Evolutionary conservation across 2,888 invertebrate genomes (phyloP), one percentile per base, ranked within the genome.

Genomic region (Diarsia dahlii): DNA sequence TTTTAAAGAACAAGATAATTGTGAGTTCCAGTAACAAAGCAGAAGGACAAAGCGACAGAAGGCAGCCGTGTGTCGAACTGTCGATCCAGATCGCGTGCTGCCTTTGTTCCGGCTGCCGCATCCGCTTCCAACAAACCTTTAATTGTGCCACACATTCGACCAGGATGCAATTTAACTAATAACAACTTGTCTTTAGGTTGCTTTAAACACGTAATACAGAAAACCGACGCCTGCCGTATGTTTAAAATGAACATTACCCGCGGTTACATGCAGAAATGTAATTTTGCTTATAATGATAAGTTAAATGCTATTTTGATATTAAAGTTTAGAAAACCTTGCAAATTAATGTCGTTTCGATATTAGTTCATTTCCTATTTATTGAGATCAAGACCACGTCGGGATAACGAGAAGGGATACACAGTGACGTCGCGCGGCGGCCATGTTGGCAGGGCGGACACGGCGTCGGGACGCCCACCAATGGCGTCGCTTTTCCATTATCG

Each of bases 161-260:
- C 88, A 91, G 91, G 91, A 88, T 91, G 93, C 91, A 95, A 95
- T 95, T 95, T 94, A 75, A 91, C 90, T 93, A 95, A 95, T 93
- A 92, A 93, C 89, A 82, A 87, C 83, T 85, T 86, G 82, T 81
- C 80, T 88, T 88, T 90, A 84, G 72, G 74, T 86, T 87, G 83
- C 84, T 90, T 90, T 88, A 76, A 82, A 80, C 76, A 70, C 72
- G 71, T 73, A 39, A 74, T 78, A 74, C 66, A 66, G 67, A 67
- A 63, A 84, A 74, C 67, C 79, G 82, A 85, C 92, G 92, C 90
- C 89, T 89, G 85, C 94, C 94, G 89, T 93, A 92, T 94, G 93
- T 77, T 87, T 82, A 75, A 62, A 77, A 82, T 76, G 77, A 71
- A 73, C 34, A 54, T 66, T 56, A 70, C 50, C 48, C 39, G 34